Base-by-base conservation (phyloP, 2,888 invertebrate species). In the Xylophagus ater region DNA sequence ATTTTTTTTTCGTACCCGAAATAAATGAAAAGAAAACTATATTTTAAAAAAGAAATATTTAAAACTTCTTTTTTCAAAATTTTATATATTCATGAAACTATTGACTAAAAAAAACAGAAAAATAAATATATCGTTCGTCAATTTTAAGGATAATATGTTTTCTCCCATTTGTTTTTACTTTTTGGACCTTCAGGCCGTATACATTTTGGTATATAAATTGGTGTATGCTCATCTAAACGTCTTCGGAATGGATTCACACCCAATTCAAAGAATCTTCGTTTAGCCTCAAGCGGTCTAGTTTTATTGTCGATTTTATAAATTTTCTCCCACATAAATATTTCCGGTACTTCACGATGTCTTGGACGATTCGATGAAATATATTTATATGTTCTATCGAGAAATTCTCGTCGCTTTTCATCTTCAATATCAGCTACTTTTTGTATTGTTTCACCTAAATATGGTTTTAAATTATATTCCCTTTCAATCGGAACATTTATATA, bases 251-350 rank as follows among this genome's bases (percentile, higher is more conserved):
- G 76, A 58, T 78, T 73, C 14, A 70, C 58, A n/a, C 63, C 64
- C 40, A 74, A 60, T 59, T 86, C 81, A 59, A 82, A 88, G 52
- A 77, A 80, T 34, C 82, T 70, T 37, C 73, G 67, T 50, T 70
- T 78, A 6, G 78, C 68, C 35, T 87, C 86, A 61, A 78, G 59
- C 33, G 73, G 71, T 44, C 82, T 68, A 0, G 78, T 81, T 9
- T 81, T 71, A 52, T 76, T 66, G 54, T 78, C 65, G 14, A 81
- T 74, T 59, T 85, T 81, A 58, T 86, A 90, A 46, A 90, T 81
- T 47, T 73, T 73, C 56, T 89, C 86, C 89, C 89, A 92, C 40
- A 75, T 59, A 53, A 81, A 81, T 23, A 78, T 66, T 66, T 89
- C 87, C 15, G 84, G 81, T 9, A 62, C 42, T 30, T 73, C 60